Conservation (phyloP, 2,797 vertebrate species). For the Sebastes melanostomus region DNA sequence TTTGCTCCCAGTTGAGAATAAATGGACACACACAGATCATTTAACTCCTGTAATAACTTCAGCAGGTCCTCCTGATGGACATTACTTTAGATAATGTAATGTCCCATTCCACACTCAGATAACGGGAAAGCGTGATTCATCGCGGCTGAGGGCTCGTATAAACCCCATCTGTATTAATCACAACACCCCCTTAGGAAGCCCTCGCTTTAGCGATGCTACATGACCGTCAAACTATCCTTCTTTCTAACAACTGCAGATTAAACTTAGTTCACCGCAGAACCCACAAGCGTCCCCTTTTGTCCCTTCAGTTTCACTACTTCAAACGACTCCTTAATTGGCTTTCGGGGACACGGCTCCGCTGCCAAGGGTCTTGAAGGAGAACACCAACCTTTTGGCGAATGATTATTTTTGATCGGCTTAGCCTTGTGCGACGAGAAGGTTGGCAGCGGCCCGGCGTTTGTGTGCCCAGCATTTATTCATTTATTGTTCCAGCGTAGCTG, state of each 20-base stretch:
- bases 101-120: slow-evolving; percentile 7
- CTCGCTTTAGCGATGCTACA: background rate
- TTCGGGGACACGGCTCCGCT: slow-evolving; percentile 17
- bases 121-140: background rate
- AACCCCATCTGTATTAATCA: background rate
- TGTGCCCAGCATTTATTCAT: slow-evolving; percentile 33
- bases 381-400: slow-evolving; percentile 40
- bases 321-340: slow-evolving; percentile 28
- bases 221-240: background rate
- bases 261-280: background rate
- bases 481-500: slow-evolving; percentile 19
- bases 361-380: slow-evolving; percentile 33
- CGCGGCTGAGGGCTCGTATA: background rate
- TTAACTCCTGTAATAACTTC: background rate
- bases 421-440: background rate
- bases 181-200: background rate
- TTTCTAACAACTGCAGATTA: background rate
- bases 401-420: slow-evolving; percentile 40
- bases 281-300: background rate
- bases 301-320: slow-evolving; percentile 2
- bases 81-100: slow-evolving; percentile 3
- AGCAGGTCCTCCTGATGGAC: slow-evolving; percentile 3
- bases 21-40: slow-evolving; percentile 11
- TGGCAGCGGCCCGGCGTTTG: slow-evolving; percentile 12
- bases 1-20: slow-evolving; percentile 69